These are phyloP conservation scores for Autographa pulchrina DNA, from an alignment of 2,888 invertebrate species.

Conservation along the genomic window DNA sequence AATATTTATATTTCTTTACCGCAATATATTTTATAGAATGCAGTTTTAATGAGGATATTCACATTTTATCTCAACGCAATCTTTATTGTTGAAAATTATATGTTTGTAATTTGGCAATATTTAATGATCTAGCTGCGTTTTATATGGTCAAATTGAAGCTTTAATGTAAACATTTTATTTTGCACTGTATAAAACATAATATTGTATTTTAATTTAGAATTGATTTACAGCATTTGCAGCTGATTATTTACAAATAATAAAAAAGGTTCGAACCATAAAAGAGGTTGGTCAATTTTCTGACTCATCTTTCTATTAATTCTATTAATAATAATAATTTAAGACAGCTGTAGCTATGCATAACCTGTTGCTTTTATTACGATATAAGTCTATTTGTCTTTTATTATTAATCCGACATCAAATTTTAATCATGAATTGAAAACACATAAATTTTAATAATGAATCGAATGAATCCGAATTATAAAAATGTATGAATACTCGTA, in stretches of 20 bases:
- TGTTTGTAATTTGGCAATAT: background rate
- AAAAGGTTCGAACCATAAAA: background rate
- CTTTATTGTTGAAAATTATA: constrained; percentile 20
- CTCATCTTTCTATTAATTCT: background rate
- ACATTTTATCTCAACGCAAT: constrained; percentile 16
- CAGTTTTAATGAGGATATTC: constrained; percentile 10
- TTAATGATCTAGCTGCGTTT: background rate
- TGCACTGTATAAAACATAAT: too few relatives aligned
- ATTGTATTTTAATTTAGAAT: too few relatives aligned
- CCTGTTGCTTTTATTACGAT: background rate
- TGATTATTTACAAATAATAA: background rate
- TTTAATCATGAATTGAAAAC: background rate
- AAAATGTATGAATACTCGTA: background rate
- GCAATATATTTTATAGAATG: constrained; percentile 20
- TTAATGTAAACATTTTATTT: too few relatives aligned
- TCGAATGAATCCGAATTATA: background rate
- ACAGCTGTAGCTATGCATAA: background rate
- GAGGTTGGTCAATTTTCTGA: background rate
- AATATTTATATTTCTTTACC: constrained; percentile 17
- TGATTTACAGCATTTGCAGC: too few relatives aligned
- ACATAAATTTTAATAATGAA: background rate
- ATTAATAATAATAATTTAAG: background rate
- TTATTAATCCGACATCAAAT: constrained; percentile 3
- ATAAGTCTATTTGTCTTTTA: background rate
- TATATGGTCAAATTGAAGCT: background rate